These are phyloP conservation scores for Pollicipes pollicipes DNA, from an alignment of 1,140 invertebrate genomes.

Conservation along the genomic window DNA sequence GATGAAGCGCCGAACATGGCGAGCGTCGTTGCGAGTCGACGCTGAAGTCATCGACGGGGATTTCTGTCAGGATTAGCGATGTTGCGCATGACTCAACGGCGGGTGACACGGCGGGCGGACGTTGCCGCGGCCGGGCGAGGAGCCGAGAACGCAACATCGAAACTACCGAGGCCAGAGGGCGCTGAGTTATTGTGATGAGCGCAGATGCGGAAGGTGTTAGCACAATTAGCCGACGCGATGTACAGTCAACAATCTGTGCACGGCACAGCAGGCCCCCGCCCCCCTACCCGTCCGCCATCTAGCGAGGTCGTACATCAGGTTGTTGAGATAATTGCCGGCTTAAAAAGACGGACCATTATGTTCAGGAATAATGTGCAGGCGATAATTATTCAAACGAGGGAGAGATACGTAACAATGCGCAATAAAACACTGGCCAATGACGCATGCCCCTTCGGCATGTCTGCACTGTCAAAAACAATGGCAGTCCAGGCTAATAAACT, in stretches of 20 bases:
- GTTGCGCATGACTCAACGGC: too few relatives aligned
- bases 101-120: too few relatives aligned
- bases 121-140: too few relatives aligned
- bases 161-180: too few relatives aligned
- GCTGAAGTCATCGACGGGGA: too few relatives aligned
- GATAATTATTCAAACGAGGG: background rate
- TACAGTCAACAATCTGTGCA: background rate
- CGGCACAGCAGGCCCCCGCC: too few relatives aligned
- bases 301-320: background rate
- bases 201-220: background rate
- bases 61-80: too few relatives aligned
- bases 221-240: background rate
- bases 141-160: too few relatives aligned
- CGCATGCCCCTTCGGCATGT: background rate
- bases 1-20: too few relatives aligned
- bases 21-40: too few relatives aligned
- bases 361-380: too few relatives aligned
- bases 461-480: background rate
- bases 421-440: background rate
- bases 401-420: background rate
- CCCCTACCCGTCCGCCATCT: background rate
- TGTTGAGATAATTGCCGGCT: background rate
- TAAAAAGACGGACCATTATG: background rate
- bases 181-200: too few relatives aligned
- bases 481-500: background rate